Base-by-base conservation (phyloP, 1,140 invertebrate species). In the Manduca sexta region DNA sequence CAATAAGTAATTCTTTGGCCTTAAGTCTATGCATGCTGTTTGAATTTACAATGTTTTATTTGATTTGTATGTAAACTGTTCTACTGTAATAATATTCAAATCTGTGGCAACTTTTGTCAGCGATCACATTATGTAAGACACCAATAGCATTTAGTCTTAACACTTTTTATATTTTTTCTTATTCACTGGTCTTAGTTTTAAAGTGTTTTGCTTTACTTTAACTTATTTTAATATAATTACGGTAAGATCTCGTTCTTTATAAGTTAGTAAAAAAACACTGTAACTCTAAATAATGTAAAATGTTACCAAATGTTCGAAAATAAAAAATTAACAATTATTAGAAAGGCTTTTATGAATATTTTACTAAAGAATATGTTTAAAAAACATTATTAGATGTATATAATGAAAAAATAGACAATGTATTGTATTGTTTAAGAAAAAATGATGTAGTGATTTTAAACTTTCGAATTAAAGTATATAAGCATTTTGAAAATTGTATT, bases 401-500 rank as follows among this genome's bases (percentile, higher is more conserved):
- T 68, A 74, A 56, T 55, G 65, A 48, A 45, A 55, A 69, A 69
- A 74, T 69, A 69, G 61, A 62, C 54, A 63, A 41, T 60, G 59
- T 63, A 71, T 64, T 61, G 62, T 66, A 71, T 64, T 61, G 62
- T 67, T 72, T 65, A 57, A 40, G 48, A 61, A 69, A 59, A 61
- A 56, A 66, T 61, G 54, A 57, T 66, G 73, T 78, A 76, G 78
- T 72, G 72, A 69, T 72, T 79, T 69, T 53, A 72, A 75, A 64
- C 56, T 78, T 82, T 77, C 76, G 59, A 60, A 65, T 55, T 52
- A 61, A 78, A 51, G 8, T 26, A 26, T 26, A 26, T 77, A 78
- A 78, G 70, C 52, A 68, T 71, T 72, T 68, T 52, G 57, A 72
- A 58, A 56, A 26, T 26, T 26, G 8, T 26, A 5, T 26, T 3